Evolutionary conservation across 2,113 vertebrate genomes (phyloP), one percentile per base, ranked within the genome.

Genomic region (Phrynosoma blainvillii): DNA sequence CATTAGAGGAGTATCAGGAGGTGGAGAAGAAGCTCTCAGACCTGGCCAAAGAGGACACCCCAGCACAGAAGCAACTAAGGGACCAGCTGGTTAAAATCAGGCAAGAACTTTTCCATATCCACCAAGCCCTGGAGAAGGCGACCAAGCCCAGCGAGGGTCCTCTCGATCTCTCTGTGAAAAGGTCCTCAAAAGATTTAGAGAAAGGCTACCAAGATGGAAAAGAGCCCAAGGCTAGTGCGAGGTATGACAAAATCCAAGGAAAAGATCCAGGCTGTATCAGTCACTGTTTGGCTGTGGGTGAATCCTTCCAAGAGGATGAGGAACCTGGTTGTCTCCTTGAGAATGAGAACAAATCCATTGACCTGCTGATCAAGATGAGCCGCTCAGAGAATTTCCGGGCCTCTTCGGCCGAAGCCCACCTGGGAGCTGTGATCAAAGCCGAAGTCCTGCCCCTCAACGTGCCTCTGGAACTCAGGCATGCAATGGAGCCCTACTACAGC

Each of bases 31-130:
- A 97, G 84, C 96, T 98, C 59, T 97, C 98, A 42, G 96, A 97
- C 90, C 86, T 99, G 86, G 96, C 95, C 2, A 97, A 97, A 16
- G 96, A 97, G 0, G 97, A 98, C 85, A 96, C 95, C 6, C 97
- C 97, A 0, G 97, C 95, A 21, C 98, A 99, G 75, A 95, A 96
- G 66, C 98, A 98, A 86, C 97, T 99, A 71, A 97, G 98, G 92
- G 98, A 98, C 4, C 98, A 99, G 92, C 96, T 99, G 86, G 96
- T 97, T 88, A 98, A 98, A 96, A 99, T 99, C 91, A 98, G 98
- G 76, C 96, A 92, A 0, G 98, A 99, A 94, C 97, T 99, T 65
- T 97, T 98, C 84, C 97, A 98, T 91, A 98, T 99, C 88, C 98
- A 99, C 86, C 97, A 97, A 94, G 98, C 98, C 0, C 95, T 99